phyloP scores from a whole-genome alignment of 2,888 invertebrate species.

The Orthonevra nobilis region DNA sequence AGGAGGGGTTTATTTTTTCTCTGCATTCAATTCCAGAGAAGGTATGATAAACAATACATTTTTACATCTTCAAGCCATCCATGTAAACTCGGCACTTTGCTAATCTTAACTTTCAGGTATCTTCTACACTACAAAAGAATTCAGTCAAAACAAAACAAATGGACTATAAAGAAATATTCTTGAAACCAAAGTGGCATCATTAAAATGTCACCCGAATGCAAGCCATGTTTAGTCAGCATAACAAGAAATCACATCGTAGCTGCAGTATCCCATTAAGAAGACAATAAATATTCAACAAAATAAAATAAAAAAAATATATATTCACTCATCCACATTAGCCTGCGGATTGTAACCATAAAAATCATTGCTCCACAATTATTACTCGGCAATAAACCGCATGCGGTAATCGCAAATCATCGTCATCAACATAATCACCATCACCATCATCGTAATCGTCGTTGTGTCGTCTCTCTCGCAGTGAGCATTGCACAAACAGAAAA shows the following conservation, averaged over 20 bases:
- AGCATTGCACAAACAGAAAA: conserved; percentile 30
- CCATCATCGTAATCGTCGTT: background rate
- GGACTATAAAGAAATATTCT: too few relatives aligned
- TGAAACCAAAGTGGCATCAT: too few relatives aligned
- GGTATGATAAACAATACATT: too few relatives aligned
- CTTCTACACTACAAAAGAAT: too few relatives aligned
- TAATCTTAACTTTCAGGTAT: too few relatives aligned
- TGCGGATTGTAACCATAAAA: conserved; percentile 60
- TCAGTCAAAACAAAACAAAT: too few relatives aligned
- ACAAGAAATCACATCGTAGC: conserved; percentile 28
- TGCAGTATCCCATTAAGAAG: conserved; percentile 58
- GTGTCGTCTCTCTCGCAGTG: background rate
- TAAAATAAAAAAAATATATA: conserved; percentile 15
- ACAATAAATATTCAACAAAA: conserved; percentile 44
- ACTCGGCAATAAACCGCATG: conserved; percentile 68
- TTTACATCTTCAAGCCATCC: too few relatives aligned
- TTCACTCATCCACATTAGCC: conserved; percentile 35
- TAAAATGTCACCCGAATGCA: too few relatives aligned
- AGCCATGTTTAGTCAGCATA: too few relatives aligned
- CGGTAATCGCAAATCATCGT: conserved; percentile 69
- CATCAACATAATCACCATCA: conserved; percentile 35
- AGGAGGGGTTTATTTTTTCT: too few relatives aligned
- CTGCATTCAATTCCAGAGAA: too few relatives aligned
- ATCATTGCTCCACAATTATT: conserved; percentile 61
- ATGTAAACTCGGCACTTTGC: too few relatives aligned